Percentiles rank a stretch among this genome's conserved stretches.
Conservation (phyloP, 2,113 vertebrate species). For the Scatophagus argus region DNA sequence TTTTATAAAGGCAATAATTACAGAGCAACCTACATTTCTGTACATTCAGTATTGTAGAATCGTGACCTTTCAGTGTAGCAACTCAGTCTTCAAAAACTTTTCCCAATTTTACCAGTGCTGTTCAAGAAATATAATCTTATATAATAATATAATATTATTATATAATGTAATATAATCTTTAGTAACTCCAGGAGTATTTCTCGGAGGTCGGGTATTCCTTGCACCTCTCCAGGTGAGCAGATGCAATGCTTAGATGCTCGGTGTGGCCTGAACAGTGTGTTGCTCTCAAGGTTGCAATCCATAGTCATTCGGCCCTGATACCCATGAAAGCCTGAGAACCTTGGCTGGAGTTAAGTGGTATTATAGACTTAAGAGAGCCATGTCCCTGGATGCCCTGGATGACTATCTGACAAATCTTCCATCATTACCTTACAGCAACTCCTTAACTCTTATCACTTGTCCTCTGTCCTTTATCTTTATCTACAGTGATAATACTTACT, state of each 20-base stretch:
- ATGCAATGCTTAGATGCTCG: constrained; percentile 9
- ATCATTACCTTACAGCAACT: constrained; percentile 36
- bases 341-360: constrained; percentile 49
- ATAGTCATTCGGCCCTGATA: constrained; percentile 15
- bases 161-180: neutral
- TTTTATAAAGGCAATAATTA: constrained; percentile 1
- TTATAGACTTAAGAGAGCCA: constrained; percentile 58
- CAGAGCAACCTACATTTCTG: too few relatives aligned
- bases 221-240: neutral
- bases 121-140: neutral
- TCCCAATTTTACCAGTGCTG: neutral
- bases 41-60: too few relatives aligned
- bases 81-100: neutral
- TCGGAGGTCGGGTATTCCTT: neutral
- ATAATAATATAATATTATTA: too few relatives aligned
- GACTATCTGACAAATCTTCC: constrained; percentile 59
- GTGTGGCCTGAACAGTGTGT: constrained; percentile 16
- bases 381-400: constrained; percentile 46
- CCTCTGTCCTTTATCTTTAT: constrained; percentile 1
- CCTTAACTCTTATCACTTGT: constrained; percentile 5
- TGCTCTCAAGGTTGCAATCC: neutral
- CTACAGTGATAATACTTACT: neutral
- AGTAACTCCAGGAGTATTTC: neutral
- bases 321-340: constrained; percentile 43
- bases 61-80: neutral